phyloP scores from a whole-genome alignment of 2,113 vertebrate genomes.

The Oophaga pumilio region DNA sequence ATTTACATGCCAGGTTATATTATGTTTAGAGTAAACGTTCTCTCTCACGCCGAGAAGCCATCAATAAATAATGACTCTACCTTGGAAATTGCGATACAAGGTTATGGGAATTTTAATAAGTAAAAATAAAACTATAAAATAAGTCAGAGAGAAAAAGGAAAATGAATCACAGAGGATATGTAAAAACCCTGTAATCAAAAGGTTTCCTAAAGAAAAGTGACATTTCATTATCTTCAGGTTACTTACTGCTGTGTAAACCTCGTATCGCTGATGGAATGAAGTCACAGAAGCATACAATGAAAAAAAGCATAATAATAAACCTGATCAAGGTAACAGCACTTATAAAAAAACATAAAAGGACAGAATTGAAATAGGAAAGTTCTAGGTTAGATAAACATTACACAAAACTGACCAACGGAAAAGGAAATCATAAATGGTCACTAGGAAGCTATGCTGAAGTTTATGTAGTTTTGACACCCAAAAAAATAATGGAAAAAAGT shows the following conservation, averaged over 20 bases:
- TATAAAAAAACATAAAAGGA: neutral
- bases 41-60: neutral
- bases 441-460: too few species aligned
- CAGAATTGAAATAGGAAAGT: neutral
- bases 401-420: neutral
- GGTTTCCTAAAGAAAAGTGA: conserved; percentile 27
- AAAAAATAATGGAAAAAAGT: too few species aligned
- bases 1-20: conserved; percentile 36
- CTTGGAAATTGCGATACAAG: conserved; percentile 18
- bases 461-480: too few species aligned
- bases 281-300: neutral
- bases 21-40: neutral
- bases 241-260: conserved; percentile 3
- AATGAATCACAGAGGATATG: conserved; percentile 14
- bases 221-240: conserved; percentile 37
- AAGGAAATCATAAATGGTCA: too few species aligned
- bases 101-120: conserved; percentile 25
- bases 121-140: conserved; percentile 41
- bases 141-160: conserved; percentile 3
- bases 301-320: conserved; percentile 9
- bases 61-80: conserved; percentile 46
- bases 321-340: neutral
- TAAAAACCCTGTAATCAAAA: neutral
- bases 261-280: neutral
- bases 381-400: neutral